Percentiles rank a stretch among this genome's conserved stretches.
Conservation (phyloP, 1,140 invertebrate species). For the Psilanteris sp. region DNA sequence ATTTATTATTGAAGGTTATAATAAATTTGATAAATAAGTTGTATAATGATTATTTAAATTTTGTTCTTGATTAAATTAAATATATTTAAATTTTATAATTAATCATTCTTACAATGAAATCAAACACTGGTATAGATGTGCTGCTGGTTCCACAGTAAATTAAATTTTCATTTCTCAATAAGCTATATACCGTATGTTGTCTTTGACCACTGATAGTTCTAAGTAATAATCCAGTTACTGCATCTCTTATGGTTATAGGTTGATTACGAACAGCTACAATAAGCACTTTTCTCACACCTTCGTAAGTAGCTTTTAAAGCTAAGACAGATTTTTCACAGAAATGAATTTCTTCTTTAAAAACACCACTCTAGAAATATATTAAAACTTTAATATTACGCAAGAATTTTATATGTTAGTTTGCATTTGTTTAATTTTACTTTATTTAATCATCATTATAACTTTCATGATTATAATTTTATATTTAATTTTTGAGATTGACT, state of each 20-base stretch:
- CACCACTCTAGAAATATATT: constrained; percentile 78
- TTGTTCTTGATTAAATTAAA: too few relatives aligned
- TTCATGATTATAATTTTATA: too few relatives aligned
- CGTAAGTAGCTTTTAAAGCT: constrained; percentile 84
- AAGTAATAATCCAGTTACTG: constrained; percentile 82
- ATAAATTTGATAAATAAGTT: too few relatives aligned
- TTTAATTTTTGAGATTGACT: too few relatives aligned
- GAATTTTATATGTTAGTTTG: too few relatives aligned
- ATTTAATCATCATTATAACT: too few relatives aligned
- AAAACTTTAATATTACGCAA: constrained; percentile 13
- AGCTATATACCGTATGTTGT: constrained; percentile 84
- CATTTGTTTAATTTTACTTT: too few relatives aligned
- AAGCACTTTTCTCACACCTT: constrained; percentile 84
- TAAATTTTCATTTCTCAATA: constrained; percentile 83
- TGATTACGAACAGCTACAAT: constrained; percentile 84
- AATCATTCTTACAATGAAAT: constrained; percentile 84
- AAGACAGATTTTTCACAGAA: constrained; percentile 83
- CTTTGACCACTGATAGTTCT: constrained; percentile 82
- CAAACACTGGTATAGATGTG: constrained; percentile 84
- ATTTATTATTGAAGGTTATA: too few relatives aligned
- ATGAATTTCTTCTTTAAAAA: constrained; percentile 80
- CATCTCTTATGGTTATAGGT: constrained; percentile 84
- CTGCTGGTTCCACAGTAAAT: constrained; percentile 85
- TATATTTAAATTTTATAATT: background rate
- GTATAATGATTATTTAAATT: too few relatives aligned